These are phyloP conservation scores for Todus mexicanus DNA, from an alignment of 2,797 vertebrate genomes.

Conservation along the genomic window DNA sequence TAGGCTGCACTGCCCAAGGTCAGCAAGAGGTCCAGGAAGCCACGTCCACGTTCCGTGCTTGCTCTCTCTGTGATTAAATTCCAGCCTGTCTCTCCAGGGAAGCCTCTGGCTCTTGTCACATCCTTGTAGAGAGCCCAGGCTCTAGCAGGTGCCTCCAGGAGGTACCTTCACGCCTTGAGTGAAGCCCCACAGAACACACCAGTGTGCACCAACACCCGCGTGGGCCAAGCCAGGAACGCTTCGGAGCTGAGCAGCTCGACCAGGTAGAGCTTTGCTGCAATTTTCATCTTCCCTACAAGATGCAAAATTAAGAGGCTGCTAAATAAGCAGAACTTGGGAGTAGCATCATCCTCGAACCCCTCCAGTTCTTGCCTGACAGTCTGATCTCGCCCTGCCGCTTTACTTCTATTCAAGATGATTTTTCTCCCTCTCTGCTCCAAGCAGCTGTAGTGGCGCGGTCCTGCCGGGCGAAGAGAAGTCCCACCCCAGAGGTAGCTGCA, in stretches of 20 bases:
- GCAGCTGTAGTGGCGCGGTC: rapidly evolving
- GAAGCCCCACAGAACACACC: background rate
- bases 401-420: no score
- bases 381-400: background rate
- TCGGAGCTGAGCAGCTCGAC: rapidly evolving
- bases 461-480: background rate
- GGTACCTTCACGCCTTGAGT: rapidly evolving
- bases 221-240: background rate
- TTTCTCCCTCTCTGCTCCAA: background rate
- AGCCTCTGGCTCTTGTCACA: slow-evolving; percentile 13
- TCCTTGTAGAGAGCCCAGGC: background rate
- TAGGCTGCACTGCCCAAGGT: background rate
- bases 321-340: background rate
- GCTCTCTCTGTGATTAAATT: background rate
- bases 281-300: rapidly evolving
- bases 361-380: background rate
- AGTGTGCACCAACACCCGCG: rapidly evolving
- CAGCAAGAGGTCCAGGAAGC: background rate
- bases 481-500: background rate
- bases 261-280: background rate
- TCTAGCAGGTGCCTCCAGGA: background rate
- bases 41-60: rapidly evolving
- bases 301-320: background rate
- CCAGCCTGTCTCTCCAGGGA: background rate
- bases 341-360: rapidly evolving